Evolutionary conservation across 2,797 vertebrate genomes (phyloP).

Genomic region (Sciurus carolinensis): DNA sequence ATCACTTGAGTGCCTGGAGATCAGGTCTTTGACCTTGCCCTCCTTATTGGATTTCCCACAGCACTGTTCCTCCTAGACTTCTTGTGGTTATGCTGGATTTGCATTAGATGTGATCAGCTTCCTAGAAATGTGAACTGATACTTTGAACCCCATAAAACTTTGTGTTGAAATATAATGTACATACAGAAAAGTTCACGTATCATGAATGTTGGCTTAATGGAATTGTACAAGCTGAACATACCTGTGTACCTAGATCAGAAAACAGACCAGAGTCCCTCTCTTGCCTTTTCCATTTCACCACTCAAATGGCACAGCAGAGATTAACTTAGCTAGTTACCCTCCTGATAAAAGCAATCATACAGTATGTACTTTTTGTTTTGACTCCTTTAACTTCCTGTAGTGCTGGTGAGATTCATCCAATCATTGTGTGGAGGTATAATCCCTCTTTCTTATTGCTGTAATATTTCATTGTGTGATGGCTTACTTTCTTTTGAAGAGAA

Average conservation of each 20-base stretch:
- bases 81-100: neutral
- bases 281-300: neutral
- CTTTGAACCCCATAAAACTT: neutral
- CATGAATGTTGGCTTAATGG: neutral
- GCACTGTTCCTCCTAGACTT: neutral
- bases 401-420: neutral
- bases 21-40: neutral
- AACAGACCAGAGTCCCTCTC: too few species aligned
- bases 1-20: neutral
- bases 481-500: slow-evolving; percentile 10
- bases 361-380: neutral
- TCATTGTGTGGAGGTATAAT: neutral
- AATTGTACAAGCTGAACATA: neutral
- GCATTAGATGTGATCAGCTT: neutral
- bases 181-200: neutral
- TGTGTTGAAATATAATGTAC: neutral
- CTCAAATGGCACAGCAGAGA: neutral
- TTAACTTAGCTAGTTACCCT: too few species aligned
- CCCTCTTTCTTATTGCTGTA: neutral
- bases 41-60: neutral
- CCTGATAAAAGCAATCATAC: neutral
- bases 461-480: neutral
- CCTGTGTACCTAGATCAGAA: neutral
- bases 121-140: neutral
- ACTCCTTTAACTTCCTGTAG: neutral